Percentiles rank a stretch among this genome's conserved stretches.
phyloP scores from a whole-genome alignment of 2,797 vertebrate species.

The Pteronotus mesoamericanus region DNA sequence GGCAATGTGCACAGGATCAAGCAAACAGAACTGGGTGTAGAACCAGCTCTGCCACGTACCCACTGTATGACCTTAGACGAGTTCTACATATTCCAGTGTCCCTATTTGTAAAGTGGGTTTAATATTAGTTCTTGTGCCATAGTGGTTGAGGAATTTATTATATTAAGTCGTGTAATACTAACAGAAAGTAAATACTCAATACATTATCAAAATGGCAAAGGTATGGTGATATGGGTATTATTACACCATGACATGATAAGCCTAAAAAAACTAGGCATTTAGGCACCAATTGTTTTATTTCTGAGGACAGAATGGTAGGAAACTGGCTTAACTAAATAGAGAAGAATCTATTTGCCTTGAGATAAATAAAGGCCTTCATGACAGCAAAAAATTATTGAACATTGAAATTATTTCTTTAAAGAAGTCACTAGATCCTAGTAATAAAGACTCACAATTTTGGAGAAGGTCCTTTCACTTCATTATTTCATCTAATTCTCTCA shows the following conservation, averaged over 20 bases:
- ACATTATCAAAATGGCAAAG: background rate
- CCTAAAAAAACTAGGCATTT: background rate
- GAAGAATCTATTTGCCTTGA: background rate
- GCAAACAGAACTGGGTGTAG: background rate
- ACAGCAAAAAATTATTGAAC: background rate
- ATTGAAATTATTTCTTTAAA: background rate
- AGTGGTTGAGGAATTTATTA: background rate
- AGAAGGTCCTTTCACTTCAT: background rate
- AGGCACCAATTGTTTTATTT: background rate
- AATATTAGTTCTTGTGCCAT: background rate
- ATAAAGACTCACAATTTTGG: background rate
- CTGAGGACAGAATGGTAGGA: background rate
- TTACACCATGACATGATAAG: background rate
- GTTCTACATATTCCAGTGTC: background rate
- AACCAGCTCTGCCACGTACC: background rate
- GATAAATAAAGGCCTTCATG: background rate
- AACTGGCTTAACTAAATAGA: background rate
- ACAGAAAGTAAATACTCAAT: background rate
- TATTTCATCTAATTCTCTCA: background rate
- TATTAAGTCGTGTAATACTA: background rate
- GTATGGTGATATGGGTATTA: background rate
- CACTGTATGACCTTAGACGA: background rate
- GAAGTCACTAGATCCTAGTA: background rate
- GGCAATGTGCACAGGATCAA: background rate
- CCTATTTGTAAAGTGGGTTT: background rate